Conservation (phyloP, 2,113 vertebrate genomes). For the Cynopterus brachyotis region DNA sequence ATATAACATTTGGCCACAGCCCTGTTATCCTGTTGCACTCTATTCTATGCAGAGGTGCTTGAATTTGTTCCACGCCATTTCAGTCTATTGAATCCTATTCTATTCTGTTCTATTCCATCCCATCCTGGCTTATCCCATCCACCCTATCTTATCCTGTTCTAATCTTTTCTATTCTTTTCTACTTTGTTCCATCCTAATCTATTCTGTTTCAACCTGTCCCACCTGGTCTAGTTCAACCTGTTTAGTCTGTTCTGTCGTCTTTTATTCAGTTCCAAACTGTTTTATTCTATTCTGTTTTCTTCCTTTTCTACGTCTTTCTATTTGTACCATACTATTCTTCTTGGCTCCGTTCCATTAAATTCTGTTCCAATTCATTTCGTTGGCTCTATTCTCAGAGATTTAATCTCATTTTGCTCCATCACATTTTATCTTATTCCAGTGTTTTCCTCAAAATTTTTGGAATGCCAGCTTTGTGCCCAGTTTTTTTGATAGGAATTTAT, state of each 20-base stretch:
- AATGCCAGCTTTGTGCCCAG: background rate
- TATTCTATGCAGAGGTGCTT: background rate
- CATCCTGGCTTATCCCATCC: background rate
- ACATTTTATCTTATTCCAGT: background rate
- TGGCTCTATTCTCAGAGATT: background rate
- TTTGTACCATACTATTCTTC: background rate
- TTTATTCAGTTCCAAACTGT: too few relatives aligned
- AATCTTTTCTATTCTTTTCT: background rate
- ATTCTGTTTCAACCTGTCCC: too few relatives aligned
- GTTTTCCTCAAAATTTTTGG: background rate
- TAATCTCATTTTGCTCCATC: background rate
- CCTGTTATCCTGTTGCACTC: background rate
- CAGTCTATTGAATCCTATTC: background rate
- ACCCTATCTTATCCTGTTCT: background rate
- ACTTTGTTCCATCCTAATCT: background rate
- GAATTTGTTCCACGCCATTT: background rate
- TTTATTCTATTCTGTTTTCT: background rate
- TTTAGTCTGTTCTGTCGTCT: background rate
- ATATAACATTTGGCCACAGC: too few relatives aligned
- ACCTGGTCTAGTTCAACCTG: background rate
- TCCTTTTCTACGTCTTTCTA: background rate
- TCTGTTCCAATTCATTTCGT: background rate
- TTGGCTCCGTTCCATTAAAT: background rate
- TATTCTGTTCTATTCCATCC: background rate
- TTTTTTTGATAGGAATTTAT: background rate